phyloP scores from a whole-genome alignment of 1,140 invertebrate species.

The Lutraria rhynchaena region DNA sequence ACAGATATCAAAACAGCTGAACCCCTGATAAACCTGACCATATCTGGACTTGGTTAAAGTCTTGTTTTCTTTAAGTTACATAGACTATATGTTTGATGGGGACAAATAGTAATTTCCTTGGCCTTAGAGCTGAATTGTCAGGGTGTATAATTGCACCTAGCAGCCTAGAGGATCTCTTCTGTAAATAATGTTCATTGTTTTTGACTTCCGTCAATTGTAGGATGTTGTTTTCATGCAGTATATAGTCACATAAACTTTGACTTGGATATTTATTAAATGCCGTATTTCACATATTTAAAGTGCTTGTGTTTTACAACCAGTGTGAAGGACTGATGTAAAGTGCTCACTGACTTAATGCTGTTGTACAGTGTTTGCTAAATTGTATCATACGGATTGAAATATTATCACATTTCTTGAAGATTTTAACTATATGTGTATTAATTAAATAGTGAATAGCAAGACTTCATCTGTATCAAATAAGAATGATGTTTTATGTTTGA shows the following conservation, averaged over 20 bases:
- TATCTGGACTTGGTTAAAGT: too few species aligned
- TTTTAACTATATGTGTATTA: too few species aligned
- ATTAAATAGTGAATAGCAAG: too few species aligned
- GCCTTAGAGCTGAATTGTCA: slow-evolving; percentile 23
- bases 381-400: too few species aligned
- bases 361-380: neutral
- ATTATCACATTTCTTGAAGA: too few species aligned
- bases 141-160: slow-evolving; percentile 6
- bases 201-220: slow-evolving; percentile 4
- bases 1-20: too few species aligned
- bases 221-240: slow-evolving; percentile 1
- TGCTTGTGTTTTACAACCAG: slow-evolving; percentile 13
- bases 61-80: too few species aligned
- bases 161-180: slow-evolving; percentile 35
- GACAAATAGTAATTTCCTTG: slow-evolving; percentile 4
- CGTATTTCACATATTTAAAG: neutral
- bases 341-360: slow-evolving; percentile 2
- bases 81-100: slow-evolving; percentile 14
- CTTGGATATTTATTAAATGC: too few species aligned
- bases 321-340: neutral
- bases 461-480: too few species aligned
- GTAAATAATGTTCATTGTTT: slow-evolving; percentile 46
- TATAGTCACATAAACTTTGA: too few species aligned
- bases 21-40: too few species aligned
- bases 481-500: too few species aligned